A percentile compares a stretch with the other conserved stretches of the same genome.
Evolutionary conservation across 2,113 vertebrate species (phyloP).

Genomic region (Bubo scandiacus): DNA sequence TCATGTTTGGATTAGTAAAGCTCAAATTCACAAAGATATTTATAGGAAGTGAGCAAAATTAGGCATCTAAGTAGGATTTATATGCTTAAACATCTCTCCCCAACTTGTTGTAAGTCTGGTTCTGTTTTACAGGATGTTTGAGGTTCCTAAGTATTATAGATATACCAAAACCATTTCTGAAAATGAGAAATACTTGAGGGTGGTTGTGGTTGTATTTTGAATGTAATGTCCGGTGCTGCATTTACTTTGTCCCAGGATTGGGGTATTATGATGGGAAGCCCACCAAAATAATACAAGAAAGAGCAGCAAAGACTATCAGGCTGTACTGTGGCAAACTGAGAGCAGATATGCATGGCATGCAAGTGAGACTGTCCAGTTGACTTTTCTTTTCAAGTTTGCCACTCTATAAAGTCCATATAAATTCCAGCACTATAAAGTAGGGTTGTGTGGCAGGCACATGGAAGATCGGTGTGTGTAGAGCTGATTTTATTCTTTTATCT

Average conservation of each 20-base stretch:
- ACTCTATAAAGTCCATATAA: too few relatives aligned
- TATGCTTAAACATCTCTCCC: background rate
- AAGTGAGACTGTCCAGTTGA: accelerated
- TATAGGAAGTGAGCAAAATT: background rate
- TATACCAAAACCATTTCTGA: background rate
- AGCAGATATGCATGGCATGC: background rate
- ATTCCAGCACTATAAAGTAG: background rate
- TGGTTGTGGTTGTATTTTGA: background rate
- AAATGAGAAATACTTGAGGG: background rate
- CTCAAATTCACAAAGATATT: background rate
- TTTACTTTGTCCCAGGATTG: background rate
- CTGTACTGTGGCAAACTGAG: background rate
- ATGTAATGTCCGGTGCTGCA: accelerated
- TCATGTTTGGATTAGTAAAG: background rate
- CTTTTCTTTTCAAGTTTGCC: background rate
- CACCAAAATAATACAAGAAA: accelerated
- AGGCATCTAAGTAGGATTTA: background rate
- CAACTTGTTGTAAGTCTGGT: background rate
- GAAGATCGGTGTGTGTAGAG: background rate
- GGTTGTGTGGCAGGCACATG: background rate
- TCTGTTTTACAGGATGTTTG: background rate
- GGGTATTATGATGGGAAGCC: background rate
- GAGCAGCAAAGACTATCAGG: background rate
- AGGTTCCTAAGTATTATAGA: background rate
- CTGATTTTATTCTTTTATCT: background rate